These are phyloP conservation scores for Tethya wilhelma DNA, from an alignment of 37 sponge, comb jelly and placozoan genomes.

Conservation along the genomic window DNA sequence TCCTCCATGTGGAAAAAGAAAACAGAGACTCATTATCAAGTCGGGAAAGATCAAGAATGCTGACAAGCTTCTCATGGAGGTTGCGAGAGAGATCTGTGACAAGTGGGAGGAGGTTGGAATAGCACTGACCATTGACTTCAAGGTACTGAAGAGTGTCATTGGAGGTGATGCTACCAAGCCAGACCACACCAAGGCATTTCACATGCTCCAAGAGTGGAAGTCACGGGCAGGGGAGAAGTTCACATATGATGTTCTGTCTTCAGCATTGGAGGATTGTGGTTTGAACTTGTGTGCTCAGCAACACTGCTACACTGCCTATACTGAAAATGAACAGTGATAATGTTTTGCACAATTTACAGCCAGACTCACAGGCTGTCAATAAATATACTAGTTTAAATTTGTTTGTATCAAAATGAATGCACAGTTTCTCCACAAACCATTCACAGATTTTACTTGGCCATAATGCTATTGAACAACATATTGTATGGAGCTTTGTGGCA, in stretches of 20 bases:
- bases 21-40: neutral
- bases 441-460: too few species aligned
- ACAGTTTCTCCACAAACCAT: too few species aligned
- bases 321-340: neutral
- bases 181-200: constrained; percentile 25
- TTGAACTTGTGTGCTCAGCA: constrained; percentile 14
- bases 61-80: constrained; percentile 10
- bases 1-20: neutral
- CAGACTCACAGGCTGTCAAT: too few species aligned
- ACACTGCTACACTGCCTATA: constrained; percentile 8
- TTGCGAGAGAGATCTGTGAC: constrained; percentile 26
- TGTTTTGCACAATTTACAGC: neutral
- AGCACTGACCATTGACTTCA: constrained; percentile 19
- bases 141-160: constrained; percentile 10
- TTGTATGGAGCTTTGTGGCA: too few species aligned
- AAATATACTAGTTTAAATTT: too few species aligned
- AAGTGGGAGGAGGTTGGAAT: constrained; percentile 38
- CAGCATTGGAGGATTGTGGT: constrained; percentile 13
- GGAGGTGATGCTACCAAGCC: neutral
- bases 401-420: too few species aligned
- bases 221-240: neutral
- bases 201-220: constrained; percentile 32
- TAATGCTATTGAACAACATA: too few species aligned
- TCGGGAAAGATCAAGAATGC: neutral
- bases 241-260: constrained; percentile 17